A percentile compares a stretch with the other conserved stretches of the same genome.
These are phyloP conservation scores for Cassiopea xamachana DNA, from an alignment of 30 jellyfish, hydroid and myxozoan species.

Conservation along the genomic window DNA sequence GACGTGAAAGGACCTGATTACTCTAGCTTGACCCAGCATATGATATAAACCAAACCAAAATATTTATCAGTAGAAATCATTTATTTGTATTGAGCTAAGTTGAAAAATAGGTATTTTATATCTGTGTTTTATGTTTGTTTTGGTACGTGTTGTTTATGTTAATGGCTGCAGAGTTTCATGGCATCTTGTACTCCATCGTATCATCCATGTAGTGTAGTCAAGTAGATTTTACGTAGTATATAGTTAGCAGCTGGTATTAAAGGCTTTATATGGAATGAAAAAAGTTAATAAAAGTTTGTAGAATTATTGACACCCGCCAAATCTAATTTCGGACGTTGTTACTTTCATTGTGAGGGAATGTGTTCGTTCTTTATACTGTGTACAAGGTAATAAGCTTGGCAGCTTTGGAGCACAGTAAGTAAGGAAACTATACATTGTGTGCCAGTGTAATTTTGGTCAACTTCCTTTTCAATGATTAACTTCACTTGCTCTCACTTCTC, in stretches of 20 bases:
- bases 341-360: too few relatives aligned
- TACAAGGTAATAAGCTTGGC: too few relatives aligned
- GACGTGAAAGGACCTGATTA: too few relatives aligned
- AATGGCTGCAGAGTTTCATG: too few relatives aligned
- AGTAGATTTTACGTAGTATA: neutral
- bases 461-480: neutral
- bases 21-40: too few relatives aligned
- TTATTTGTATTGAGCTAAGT: too few relatives aligned
- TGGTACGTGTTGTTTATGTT: too few relatives aligned
- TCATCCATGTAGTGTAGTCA: neutral
- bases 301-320: too few relatives aligned
- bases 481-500: neutral
- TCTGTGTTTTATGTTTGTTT: neutral
- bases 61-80: neutral
- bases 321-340: too few relatives aligned
- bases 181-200: too few relatives aligned
- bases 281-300: too few relatives aligned
- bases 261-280: neutral
- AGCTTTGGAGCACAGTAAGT: neutral
- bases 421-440: neutral
- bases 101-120: neutral
- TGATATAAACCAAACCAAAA: neutral
- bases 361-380: too few relatives aligned
- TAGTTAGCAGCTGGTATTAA: neutral
- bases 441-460: neutral